Base-by-base conservation (phyloP, 2,797 vertebrate species). In the Pseudochaenichthys georgianus region DNA sequence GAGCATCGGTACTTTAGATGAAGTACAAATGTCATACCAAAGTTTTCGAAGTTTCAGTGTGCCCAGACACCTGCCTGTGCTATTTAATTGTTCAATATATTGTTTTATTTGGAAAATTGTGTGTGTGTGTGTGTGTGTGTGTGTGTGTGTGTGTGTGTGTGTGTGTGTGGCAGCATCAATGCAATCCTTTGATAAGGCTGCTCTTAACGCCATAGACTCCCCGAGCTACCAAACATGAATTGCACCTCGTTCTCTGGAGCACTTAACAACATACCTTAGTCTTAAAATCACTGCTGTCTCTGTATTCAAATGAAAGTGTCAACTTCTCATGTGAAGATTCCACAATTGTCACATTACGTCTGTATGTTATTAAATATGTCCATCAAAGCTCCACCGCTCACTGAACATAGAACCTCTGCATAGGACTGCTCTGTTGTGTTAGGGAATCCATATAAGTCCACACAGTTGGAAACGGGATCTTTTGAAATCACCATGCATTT, bases 221-320 rank as follows among this genome's bases (percentile, higher is more conserved):
- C 46, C 16, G 19, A 12, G 63, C 52, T 28, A 52, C 13, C 11
- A 9, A 31, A 69, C 68, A 75, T 41, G 53, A 76, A 75, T 64
- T 50, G 21, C 48, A 64, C 2, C 16, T 48, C 23, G 7, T 53
- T 72, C 41, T 72, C 52, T 50, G 34, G 3, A 3, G n/a, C 41
- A 51, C 21, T 34, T 58, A 53, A 71, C 58, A 13, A 48, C 19
- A 15, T 46, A 48, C 17, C 13, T 2, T 34, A 43, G 38, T 65
- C 48, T 53, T n/a, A 57, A 63, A 58, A 68, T 47, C 31, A 34
- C 42, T 65, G 42, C 78, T 57, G 38, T 68, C 46, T 21, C 9
- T 17, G 13, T 19, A 50, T 73, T 68, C 34, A 46, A 21, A 31
- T 19, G 13, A 60, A 64, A 42, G 50, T 46, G 19, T 13, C 46